Conservation (phyloP, 2,888 invertebrate genomes). For the Fragum sueziense region DNA sequence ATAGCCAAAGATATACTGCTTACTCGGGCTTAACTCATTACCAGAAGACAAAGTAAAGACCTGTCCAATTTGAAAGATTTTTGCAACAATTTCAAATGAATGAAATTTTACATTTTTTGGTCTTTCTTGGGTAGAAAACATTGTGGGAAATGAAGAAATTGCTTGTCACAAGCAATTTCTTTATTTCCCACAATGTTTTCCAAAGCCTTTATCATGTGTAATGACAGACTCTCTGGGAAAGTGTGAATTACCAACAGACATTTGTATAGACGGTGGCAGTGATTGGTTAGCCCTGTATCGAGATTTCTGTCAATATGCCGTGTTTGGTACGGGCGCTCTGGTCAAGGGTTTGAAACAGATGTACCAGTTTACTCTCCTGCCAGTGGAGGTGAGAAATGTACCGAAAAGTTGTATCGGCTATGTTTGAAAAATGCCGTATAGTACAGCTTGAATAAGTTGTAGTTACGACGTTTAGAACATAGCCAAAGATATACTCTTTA, state of each 20-base stretch:
- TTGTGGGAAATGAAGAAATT: neutral
- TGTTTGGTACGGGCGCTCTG: constrained; percentile 84
- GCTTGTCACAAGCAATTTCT: constrained; percentile 85
- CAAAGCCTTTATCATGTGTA: constrained; percentile 98
- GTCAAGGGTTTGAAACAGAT: constrained; percentile 89
- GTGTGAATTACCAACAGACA: constrained; percentile 84
- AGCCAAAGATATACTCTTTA: no score
- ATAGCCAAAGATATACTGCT: no score
- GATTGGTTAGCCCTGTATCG: constrained; percentile 98
- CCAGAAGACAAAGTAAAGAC: no score
- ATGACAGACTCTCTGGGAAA: constrained; percentile 92
- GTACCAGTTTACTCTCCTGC: constrained; percentile 94
- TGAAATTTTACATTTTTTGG: no score
- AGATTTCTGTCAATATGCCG: constrained; percentile 90
- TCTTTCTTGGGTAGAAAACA: neutral
- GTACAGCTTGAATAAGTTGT: no score
- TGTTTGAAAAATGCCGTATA: no score
- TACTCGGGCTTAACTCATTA: no score
- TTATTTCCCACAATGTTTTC: constrained; percentile 98
- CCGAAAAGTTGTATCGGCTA: no score
- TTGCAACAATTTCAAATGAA: no score
- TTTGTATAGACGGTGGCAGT: constrained; percentile 97
- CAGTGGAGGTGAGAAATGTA: constrained; percentile 92
- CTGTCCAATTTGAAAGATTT: no score
- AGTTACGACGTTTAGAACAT: no score